Conservation (phyloP, 1,140 invertebrate genomes). For the Drosophila ficusphila region DNA sequence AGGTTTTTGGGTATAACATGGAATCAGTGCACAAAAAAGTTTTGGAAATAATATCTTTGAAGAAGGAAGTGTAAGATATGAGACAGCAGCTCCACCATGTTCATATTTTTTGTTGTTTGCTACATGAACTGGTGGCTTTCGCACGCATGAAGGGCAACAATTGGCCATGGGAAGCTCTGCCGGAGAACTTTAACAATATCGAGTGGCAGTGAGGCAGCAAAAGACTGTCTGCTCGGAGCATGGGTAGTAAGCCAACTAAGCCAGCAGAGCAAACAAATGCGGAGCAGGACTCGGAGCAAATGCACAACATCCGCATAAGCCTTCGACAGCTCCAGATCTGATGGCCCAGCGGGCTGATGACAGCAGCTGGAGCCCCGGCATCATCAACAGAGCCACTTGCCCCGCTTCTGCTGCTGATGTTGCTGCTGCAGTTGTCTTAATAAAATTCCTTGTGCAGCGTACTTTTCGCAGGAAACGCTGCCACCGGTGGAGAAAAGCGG, state of each 20-base stretch:
- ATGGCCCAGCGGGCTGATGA: slow-evolving; percentile 38
- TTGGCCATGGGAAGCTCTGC: background rate
- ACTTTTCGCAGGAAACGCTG: slow-evolving; percentile 72
- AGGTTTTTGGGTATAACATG: background rate
- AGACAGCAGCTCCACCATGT: too few species aligned
- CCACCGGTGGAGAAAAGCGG: slow-evolving; percentile 41
- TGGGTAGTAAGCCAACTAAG: slow-evolving; percentile 70
- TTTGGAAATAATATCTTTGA: too few species aligned
- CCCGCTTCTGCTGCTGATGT: too few species aligned
- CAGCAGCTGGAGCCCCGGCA: slow-evolving; percentile 50
- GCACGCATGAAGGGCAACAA: slow-evolving; percentile 55
- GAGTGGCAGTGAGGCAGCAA: slow-evolving; percentile 34
- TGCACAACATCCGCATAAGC: slow-evolving; percentile 78
- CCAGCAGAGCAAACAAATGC: slow-evolving; percentile 72
- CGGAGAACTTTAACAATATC: slow-evolving; percentile 54
- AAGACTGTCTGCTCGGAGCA: slow-evolving; percentile 54
- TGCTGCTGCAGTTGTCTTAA: slow-evolving; percentile 70
- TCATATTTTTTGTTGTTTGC: background rate
- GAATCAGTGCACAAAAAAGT: background rate
- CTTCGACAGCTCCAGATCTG: slow-evolving; percentile 62
- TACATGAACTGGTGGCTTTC: background rate
- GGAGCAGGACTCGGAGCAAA: slow-evolving; percentile 63
- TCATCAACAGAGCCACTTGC: slow-evolving; percentile 53
- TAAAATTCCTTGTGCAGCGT: slow-evolving; percentile 77
- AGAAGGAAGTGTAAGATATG: too few species aligned